phyloP scores from a whole-genome alignment of 2,113 vertebrate genomes.

The Sigmodon hispidus region DNA sequence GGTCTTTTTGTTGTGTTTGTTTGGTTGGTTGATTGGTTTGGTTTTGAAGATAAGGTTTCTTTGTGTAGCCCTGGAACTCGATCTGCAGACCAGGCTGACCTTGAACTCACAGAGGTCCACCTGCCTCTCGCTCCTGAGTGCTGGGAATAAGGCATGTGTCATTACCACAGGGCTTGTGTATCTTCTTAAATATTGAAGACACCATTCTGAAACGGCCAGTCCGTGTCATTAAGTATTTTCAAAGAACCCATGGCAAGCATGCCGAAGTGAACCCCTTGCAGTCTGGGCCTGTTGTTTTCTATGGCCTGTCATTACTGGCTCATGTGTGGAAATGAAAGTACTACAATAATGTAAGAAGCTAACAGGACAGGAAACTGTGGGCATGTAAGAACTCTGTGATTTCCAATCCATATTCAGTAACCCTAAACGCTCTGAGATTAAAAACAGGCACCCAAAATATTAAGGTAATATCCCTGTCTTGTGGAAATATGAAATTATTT shows the following conservation, averaged over 20 bases:
- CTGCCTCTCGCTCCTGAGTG: too few species aligned
- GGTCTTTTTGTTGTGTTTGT: too few species aligned
- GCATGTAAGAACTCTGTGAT: not conserved
- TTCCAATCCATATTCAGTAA: not conserved
- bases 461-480: not conserved
- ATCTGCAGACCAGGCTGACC: not conserved
- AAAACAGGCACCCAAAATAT: not conserved
- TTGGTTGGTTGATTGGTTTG: too few species aligned
- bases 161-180: not conserved
- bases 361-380: not conserved
- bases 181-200: not conserved
- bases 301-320: not conserved
- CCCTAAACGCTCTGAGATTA: constrained; percentile 4
- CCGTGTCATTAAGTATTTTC: not conserved
- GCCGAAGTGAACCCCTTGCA: not conserved
- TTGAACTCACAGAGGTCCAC: too few species aligned
- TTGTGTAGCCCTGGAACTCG: not conserved
- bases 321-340: not conserved
- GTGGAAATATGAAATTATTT: not conserved
- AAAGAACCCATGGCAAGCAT: not conserved
- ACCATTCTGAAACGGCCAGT: not conserved
- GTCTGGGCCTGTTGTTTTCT: not conserved
- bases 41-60: too few species aligned
- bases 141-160: too few species aligned
- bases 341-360: not conserved